Conservation (phyloP, 2,113 vertebrate genomes). For the Macrotus californicus region DNA sequence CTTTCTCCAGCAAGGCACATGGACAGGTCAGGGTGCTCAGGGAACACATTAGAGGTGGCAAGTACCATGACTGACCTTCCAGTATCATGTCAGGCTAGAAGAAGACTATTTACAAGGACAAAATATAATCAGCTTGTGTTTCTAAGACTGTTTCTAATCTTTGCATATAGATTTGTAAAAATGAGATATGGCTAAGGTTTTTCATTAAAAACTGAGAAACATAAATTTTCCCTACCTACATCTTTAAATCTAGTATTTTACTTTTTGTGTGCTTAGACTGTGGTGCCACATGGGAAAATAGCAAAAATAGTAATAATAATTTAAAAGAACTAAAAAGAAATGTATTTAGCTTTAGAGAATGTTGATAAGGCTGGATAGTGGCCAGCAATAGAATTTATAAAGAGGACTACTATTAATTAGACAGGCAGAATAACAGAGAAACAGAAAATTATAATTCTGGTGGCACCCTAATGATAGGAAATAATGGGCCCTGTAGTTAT, state of each 20-base stretch:
- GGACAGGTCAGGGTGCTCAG: not conserved
- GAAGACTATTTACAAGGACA: not conserved
- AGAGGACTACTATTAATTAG: constrained; percentile 46
- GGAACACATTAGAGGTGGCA: not conserved
- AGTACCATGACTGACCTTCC: not conserved
- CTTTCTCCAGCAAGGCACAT: not conserved
- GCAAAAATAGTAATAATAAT: not conserved
- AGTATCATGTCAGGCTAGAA: not conserved
- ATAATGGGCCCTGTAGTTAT: not conserved
- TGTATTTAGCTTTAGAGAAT: not conserved
- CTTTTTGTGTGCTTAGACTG: not conserved
- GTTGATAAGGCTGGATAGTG: not conserved
- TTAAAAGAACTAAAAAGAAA: not conserved
- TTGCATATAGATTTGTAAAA: not conserved
- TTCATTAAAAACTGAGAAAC: not conserved
- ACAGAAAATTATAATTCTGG: constrained; percentile 26
- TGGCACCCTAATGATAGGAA: constrained; percentile 28
- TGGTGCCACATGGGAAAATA: not conserved
- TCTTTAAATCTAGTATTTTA: not conserved
- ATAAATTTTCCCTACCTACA: not conserved
- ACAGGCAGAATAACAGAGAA: not conserved
- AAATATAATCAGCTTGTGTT: not conserved
- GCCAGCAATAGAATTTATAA: not conserved
- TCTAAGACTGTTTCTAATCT: not conserved
- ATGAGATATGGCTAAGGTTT: not conserved